These are phyloP conservation scores for Bos indicus DNA, from an alignment of 2,113 vertebrate species.

Conservation along the genomic window DNA sequence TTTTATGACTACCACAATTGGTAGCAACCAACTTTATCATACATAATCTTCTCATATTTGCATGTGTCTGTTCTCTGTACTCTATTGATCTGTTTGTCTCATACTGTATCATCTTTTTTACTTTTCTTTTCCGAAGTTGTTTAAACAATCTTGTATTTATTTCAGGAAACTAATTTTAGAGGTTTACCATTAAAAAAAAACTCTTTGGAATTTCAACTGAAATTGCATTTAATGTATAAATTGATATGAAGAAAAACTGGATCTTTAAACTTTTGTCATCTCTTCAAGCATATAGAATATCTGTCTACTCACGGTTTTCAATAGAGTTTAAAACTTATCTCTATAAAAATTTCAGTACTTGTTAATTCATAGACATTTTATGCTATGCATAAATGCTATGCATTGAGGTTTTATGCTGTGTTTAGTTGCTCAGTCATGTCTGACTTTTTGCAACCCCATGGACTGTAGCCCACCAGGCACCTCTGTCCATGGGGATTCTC, in stretches of 20 bases:
- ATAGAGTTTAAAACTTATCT: neutral
- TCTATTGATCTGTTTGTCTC: neutral
- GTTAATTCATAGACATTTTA: neutral
- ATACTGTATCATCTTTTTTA: neutral
- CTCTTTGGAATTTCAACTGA: neutral
- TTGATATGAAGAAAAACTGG: neutral
- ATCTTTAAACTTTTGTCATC: neutral
- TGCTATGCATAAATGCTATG: neutral
- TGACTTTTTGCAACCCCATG: neutral
- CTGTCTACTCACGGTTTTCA: neutral
- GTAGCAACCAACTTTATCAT: neutral
- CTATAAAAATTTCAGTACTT: neutral
- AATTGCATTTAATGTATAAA: neutral
- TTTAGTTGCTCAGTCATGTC: neutral
- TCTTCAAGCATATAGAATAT: neutral
- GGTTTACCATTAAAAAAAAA: neutral
- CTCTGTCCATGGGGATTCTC: neutral
- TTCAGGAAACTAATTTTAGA: neutral
- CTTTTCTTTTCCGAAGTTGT: neutral
- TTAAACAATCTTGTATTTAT: neutral
- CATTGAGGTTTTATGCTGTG: neutral
- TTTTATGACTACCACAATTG: neutral
- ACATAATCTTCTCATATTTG: neutral
- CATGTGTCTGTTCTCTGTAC: neutral
- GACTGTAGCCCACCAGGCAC: neutral